Evolutionary conservation across 2,113 vertebrate species (phyloP).

Genomic region (Pionites leucogaster): DNA sequence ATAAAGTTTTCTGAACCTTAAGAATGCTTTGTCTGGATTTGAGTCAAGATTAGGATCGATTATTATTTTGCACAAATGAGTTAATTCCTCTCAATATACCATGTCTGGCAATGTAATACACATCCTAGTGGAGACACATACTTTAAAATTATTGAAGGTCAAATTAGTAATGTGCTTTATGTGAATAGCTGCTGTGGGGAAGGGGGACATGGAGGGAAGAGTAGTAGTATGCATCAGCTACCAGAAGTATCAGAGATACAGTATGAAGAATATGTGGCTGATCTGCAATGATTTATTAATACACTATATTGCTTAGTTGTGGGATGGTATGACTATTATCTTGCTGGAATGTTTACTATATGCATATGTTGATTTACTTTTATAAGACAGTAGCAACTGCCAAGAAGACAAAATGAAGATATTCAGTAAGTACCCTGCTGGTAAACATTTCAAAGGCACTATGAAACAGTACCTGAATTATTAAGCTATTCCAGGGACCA

Average conservation of each 20-base stretch:
- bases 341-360: neutral
- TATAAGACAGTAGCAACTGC: neutral
- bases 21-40: neutral
- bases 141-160: neutral
- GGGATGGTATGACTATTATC: neutral
- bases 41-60: neutral
- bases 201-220: neutral
- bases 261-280: neutral
- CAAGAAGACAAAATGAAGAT: conserved; percentile 27
- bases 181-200: neutral
- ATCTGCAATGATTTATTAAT: neutral
- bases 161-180: neutral
- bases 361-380: neutral
- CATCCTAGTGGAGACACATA: neutral
- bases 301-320: neutral
- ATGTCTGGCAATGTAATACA: neutral
- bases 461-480: conserved; percentile 23
- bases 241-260: neutral
- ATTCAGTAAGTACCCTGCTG: neutral
- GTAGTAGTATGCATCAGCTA: neutral
- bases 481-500: conserved; percentile 8
- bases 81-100: neutral
- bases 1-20: neutral
- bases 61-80: conserved; percentile 1
- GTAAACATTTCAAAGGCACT: conserved; percentile 44